Conservation (phyloP, 2,797 vertebrate species). For the Brachymystax lenok region DNA sequence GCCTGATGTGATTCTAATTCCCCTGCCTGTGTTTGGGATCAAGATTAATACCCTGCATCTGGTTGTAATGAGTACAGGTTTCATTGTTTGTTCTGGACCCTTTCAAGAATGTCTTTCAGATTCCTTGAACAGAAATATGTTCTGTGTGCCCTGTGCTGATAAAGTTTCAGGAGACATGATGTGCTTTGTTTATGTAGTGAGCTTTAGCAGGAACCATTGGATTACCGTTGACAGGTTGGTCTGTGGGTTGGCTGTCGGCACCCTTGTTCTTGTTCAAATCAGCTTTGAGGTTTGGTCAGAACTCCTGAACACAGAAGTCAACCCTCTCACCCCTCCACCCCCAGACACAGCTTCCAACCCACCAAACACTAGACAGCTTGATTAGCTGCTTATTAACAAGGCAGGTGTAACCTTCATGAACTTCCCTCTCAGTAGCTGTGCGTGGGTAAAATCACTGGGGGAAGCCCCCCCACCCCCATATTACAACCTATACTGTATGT, state of each 20-base stretch:
- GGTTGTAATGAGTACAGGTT: conserved; percentile 31
- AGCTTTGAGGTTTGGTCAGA: conserved; percentile 27
- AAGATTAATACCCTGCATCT: conserved; percentile 42
- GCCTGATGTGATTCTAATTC: conserved; percentile 34
- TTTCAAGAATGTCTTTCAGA: conserved; percentile 35
- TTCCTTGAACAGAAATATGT: conserved; percentile 26
- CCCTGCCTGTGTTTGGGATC: conserved; percentile 27
- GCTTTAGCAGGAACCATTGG: conserved; percentile 10
- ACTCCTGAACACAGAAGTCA: conserved; percentile 19
- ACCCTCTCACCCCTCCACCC: too few relatives aligned
- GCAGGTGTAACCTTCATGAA: too few relatives aligned
- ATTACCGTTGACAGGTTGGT: conserved; percentile 42
- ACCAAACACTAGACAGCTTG: conserved; percentile 19
- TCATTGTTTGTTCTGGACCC: conserved; percentile 46
- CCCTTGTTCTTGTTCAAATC: conserved; percentile 28
- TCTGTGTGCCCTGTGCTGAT: conserved; percentile 15
- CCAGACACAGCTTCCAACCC: not conserved
- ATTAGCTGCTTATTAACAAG: not conserved
- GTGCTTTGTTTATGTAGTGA: conserved; percentile 41
- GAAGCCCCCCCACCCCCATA: too few relatives aligned
- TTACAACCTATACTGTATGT: too few relatives aligned
- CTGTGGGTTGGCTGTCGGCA: conserved; percentile 43
- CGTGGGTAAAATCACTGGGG: too few relatives aligned
- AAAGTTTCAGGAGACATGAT: conserved; percentile 23
- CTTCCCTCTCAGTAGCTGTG: too few relatives aligned